Evolutionary conservation across 2,113 vertebrate genomes (phyloP).

Genomic region (Stegostoma tigrinum): DNA sequence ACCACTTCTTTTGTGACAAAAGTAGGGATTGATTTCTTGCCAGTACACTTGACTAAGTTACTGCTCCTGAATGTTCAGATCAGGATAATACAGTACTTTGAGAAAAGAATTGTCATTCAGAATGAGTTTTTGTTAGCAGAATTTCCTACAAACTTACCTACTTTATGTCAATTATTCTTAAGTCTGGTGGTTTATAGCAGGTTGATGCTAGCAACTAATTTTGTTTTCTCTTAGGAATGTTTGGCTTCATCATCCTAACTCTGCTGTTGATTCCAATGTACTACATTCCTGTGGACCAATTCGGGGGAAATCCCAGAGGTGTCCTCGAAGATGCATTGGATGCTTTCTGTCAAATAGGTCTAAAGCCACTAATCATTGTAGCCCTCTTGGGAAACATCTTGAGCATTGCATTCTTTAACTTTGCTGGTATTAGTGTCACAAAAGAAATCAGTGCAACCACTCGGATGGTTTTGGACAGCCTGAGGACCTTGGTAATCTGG

Average conservation of each 20-base stretch:
- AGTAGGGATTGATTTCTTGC: too few relatives aligned
- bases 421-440: conserved; percentile 87
- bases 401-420: conserved; percentile 96
- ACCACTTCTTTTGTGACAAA: too few relatives aligned
- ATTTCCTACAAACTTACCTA: neutral
- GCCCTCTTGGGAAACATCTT: conserved; percentile 79
- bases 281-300: conserved; percentile 68
- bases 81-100: too few relatives aligned
- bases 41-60: too few relatives aligned
- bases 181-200: too few relatives aligned
- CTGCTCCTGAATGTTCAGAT: too few relatives aligned
- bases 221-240: conserved; percentile 61
- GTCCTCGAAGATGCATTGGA: conserved; percentile 76
- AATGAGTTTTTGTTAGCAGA: neutral
- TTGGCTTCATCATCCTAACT: conserved; percentile 77
- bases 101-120: too few relatives aligned
- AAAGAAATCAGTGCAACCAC: conserved; percentile 94
- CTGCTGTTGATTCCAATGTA: conserved; percentile 84
- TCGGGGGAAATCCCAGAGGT: conserved; percentile 61
- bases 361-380: conserved; percentile 67
- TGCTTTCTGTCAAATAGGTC: conserved; percentile 83
- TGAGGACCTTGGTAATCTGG: conserved; percentile 85
- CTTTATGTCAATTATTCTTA: neutral
- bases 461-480: conserved; percentile 91
- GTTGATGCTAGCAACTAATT: too few relatives aligned